Evolutionary conservation across 1,140 invertebrate species (phyloP).

Genomic region (Coptotermes formosanus): DNA sequence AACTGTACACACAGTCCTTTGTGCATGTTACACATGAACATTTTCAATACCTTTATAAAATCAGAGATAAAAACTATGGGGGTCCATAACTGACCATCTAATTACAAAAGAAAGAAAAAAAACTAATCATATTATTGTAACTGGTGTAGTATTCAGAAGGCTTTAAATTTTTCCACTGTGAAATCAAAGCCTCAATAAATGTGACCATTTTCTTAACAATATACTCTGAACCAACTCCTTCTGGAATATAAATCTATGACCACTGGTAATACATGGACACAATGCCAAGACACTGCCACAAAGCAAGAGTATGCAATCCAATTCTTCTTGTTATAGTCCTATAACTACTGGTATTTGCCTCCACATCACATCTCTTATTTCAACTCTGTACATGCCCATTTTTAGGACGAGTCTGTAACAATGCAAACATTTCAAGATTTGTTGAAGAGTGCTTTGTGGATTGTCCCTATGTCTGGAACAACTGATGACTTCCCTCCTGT

Average conservation of each 20-base stretch:
- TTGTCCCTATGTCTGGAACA: conserved; percentile 37
- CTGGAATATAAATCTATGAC: not conserved
- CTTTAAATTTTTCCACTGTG: too few species aligned
- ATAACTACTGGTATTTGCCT: not conserved
- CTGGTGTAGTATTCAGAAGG: too few species aligned
- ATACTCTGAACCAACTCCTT: not conserved
- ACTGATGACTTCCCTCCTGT: conserved; percentile 37
- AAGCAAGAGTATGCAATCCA: not conserved
- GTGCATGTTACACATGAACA: too few species aligned
- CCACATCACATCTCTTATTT: not conserved
- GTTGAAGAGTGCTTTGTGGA: conserved; percentile 40
- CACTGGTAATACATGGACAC: not conserved
- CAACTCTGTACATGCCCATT: not conserved
- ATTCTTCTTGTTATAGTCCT: not conserved
- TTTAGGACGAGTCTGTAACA: not conserved
- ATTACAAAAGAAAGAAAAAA: too few species aligned
- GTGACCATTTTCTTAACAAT: not conserved
- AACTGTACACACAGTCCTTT: too few species aligned
- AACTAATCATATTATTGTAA: too few species aligned
- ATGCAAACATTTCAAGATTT: conserved; percentile 29
- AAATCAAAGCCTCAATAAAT: too few species aligned
- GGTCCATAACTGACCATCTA: too few species aligned
- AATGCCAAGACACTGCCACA: not conserved
- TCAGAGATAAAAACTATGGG: too few species aligned
- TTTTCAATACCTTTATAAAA: too few species aligned